phyloP scores from a whole-genome alignment of 2,113 vertebrate species.

The Struthio camelus region DNA sequence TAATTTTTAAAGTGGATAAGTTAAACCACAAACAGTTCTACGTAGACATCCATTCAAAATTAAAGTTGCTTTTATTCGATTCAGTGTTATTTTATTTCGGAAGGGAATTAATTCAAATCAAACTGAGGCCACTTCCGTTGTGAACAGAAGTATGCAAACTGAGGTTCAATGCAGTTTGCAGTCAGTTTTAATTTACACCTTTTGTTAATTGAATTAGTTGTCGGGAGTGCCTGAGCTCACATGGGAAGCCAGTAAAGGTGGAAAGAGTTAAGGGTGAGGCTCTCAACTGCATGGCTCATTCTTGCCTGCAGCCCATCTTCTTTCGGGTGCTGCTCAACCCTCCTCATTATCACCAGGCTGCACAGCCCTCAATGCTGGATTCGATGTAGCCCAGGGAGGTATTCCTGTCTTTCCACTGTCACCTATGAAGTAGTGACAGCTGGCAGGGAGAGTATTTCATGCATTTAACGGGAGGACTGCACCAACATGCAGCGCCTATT shows the following conservation, averaged over 20 bases:
- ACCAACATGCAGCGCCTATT: background rate
- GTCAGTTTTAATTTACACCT: constrained; percentile 4
- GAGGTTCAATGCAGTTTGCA: constrained; percentile 3
- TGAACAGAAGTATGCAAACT: constrained; percentile 30
- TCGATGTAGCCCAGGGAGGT: background rate
- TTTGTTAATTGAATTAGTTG: constrained; percentile 43
- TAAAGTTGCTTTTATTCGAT: constrained; percentile 26
- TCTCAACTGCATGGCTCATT: background rate
- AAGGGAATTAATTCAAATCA: constrained; percentile 53
- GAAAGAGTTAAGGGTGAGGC: background rate
- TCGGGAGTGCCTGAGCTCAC: background rate
- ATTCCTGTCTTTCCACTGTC: background rate
- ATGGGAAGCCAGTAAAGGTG: background rate
- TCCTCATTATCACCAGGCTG: background rate
- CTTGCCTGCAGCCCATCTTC: background rate
- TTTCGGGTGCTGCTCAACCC: background rate
- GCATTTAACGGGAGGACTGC: background rate
- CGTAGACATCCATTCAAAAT: constrained; percentile 12
- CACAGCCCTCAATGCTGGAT: background rate
- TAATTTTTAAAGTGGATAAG: constrained; percentile 30
- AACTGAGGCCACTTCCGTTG: constrained; percentile 24
- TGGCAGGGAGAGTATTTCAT: constrained; percentile 10
- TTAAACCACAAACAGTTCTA: constrained; percentile 47
- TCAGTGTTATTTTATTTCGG: constrained; percentile 42
- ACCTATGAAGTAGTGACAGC: background rate